Evolutionary conservation across 35 echinoderm and acorn worm genomes (phyloP).

Genomic region (Anneissia japonica): DNA sequence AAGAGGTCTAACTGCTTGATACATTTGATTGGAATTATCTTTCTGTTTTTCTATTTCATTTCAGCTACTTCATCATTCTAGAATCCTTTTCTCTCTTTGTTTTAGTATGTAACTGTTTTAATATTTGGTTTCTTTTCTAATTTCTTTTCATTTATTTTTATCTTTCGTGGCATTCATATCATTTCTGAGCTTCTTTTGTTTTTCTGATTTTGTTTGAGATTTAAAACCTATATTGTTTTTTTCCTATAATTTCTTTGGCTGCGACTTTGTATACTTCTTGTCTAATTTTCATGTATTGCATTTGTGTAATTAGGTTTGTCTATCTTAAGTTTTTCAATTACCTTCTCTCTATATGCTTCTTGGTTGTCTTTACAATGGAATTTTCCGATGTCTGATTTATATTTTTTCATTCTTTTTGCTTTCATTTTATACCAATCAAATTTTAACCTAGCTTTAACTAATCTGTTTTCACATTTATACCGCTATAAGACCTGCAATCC

Average conservation of each 20-base stretch:
- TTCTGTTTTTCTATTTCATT: neutral
- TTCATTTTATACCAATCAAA: too few relatives aligned
- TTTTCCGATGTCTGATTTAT: neutral
- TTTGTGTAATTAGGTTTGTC: neutral
- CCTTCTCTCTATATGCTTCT: neutral
- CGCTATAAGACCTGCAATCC: too few relatives aligned
- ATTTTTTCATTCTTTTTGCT: conserved; percentile 1
- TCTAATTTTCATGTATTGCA: neutral
- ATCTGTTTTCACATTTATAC: too few relatives aligned
- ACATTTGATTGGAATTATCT: neutral
- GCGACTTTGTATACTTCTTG: neutral
- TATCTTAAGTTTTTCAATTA: neutral
- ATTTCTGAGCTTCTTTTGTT: too few relatives aligned
- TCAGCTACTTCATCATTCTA: neutral
- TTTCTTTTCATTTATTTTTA: neutral
- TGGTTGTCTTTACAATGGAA: neutral
- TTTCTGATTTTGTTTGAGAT: neutral
- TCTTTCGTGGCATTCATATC: too few relatives aligned
- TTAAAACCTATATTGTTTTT: neutral
- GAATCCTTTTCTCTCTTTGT: neutral
- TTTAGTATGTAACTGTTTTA: neutral
- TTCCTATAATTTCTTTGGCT: neutral
- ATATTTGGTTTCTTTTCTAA: neutral
- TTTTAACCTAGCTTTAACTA: too few relatives aligned
- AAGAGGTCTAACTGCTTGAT: neutral